Base-by-base conservation (phyloP, 2,113 vertebrate genomes). In the Camelus bactrianus region DNA sequence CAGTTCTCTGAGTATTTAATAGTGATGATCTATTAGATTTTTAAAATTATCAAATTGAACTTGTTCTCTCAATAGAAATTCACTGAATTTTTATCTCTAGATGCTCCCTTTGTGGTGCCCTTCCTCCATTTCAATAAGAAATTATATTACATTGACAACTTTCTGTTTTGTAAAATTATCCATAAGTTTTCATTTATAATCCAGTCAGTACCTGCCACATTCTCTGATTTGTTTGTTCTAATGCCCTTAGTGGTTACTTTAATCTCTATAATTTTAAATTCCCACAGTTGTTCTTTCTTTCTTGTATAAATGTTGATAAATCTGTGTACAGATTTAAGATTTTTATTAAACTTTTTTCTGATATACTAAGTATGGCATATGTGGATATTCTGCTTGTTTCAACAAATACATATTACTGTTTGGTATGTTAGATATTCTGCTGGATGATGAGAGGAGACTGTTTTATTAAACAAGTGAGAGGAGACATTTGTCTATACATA, bases 11-110 rank as follows among this genome's bases (percentile, higher is more conserved):
- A 81, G 75, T 70, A 52, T 90, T 88, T 62, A 83, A 94, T 30
- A 72, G 11, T 32, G 15, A n/a, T 38, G 19, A 93, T 75, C 30
- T 80, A 67, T 56, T n/a, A 87, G 1, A 60, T 6, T 73, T 93
- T 92, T 35, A 48, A 75, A 82, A 92, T 96, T 85, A 72, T 62
- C 15, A 7, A 72, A 62, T 30, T 88, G 5, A 92, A 94, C 8
- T 83, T 42, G 35, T 75, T 46, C 4, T 81, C 6, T 87, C 26
- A 86, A 69, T 0, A 75, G 2, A 52, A 96, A 75, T 79, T 94
- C 38, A 58, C 48, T 83, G 32, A 50, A 69, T 83, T 92, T 95
- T 87, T 72, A 73, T 94, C 28, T 56, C 87, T 42, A 11, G 3
- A 69, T 75, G 13, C 0, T 42, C 24, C 15, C 76, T 60, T 65